Conservation (phyloP, 2,888 invertebrate species). For the Rhamnusium bicolor region DNA sequence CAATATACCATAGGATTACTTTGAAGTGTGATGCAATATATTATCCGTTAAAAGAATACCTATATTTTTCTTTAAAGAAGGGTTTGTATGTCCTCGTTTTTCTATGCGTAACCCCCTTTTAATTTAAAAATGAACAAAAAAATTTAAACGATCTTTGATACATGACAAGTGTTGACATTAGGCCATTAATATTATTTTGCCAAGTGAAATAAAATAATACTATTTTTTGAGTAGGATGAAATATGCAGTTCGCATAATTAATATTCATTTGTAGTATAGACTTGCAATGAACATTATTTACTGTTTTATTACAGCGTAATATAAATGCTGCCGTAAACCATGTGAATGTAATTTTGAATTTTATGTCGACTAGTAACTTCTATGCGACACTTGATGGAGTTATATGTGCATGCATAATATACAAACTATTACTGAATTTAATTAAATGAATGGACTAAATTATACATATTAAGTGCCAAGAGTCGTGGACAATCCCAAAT, state of each 20-base stretch:
- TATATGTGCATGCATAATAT: constrained; percentile 33
- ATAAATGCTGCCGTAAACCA: constrained; percentile 31
- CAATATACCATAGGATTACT: too few relatives aligned
- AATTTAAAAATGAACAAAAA: too few relatives aligned
- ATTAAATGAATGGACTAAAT: constrained; percentile 28
- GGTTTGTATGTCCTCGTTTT: too few relatives aligned
- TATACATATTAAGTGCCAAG: neutral
- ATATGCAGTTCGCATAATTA: constrained; percentile 12
- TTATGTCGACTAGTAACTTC: constrained; percentile 36
- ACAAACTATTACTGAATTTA: constrained; percentile 27
- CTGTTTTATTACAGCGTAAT: constrained; percentile 36
- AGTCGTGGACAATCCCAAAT: too few relatives aligned
- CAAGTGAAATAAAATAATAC: too few relatives aligned
- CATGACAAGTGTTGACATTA: too few relatives aligned
- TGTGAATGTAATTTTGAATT: constrained; percentile 29
- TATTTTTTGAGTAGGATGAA: neutral
- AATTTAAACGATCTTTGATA: too few relatives aligned
- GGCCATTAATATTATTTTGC: too few relatives aligned
- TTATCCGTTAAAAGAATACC: too few relatives aligned
- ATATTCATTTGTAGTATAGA: constrained; percentile 12
- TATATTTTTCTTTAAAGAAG: too few relatives aligned
- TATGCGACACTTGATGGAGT: constrained; percentile 17
- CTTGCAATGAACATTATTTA: constrained; percentile 34
- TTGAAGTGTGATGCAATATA: too few relatives aligned
- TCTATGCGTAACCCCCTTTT: too few relatives aligned